Conservation (phyloP, 2,797 vertebrate species). For the Mareca strepera region DNA sequence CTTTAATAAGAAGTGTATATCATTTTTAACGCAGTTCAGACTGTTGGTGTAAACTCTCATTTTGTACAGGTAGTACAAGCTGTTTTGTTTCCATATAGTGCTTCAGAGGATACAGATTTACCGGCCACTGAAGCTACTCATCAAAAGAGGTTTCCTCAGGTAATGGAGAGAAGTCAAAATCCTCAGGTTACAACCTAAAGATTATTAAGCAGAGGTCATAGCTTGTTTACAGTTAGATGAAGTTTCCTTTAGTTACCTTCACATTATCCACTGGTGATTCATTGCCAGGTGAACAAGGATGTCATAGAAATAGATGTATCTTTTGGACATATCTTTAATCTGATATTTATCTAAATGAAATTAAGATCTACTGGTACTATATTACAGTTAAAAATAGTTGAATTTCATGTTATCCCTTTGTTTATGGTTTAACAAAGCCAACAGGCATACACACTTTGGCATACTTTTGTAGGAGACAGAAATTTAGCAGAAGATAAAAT, state of each 20-base stretch:
- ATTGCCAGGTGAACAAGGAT: background rate
- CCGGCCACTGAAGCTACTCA: background rate
- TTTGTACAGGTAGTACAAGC: background rate
- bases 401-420: background rate
- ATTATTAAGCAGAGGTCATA: background rate
- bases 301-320: background rate
- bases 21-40: background rate
- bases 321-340: background rate
- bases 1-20: background rate
- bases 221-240: background rate
- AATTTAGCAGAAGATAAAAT: background rate
- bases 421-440: background rate
- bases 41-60: background rate
- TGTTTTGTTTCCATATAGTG: background rate
- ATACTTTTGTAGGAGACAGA: background rate
- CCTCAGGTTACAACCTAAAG: background rate
- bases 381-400: background rate
- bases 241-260: background rate
- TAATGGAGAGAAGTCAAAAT: background rate
- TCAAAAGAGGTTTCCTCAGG: background rate
- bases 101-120: background rate
- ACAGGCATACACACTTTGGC: background rate
- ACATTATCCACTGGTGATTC: background rate
- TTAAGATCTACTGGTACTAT: background rate
- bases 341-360: background rate